Evolutionary conservation across 2,888 invertebrate genomes (phyloP).

Genomic region (Idaea aversata): DNA sequence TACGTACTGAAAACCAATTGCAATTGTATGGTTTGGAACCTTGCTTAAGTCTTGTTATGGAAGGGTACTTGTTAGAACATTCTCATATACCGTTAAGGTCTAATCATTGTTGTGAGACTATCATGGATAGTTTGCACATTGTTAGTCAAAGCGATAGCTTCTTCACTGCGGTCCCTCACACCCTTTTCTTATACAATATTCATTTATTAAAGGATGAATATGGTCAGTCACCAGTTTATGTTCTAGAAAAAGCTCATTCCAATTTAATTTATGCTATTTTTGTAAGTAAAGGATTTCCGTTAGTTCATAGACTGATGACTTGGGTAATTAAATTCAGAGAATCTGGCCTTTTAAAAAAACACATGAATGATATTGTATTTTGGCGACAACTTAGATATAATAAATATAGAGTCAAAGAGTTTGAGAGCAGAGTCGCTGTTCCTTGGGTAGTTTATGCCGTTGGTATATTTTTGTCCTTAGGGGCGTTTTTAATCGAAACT

Average conservation of each 20-base stretch:
- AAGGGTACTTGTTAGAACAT: conserved; percentile 9
- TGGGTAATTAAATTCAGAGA: background rate
- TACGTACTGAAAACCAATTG: conserved; percentile 30
- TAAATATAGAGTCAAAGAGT: background rate
- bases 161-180: conserved; percentile 40
- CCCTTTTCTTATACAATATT: conserved; percentile 39
- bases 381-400: background rate
- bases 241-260: conserved; percentile 35
- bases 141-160: conserved; percentile 37
- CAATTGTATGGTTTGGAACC: conserved; percentile 33
- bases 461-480: background rate
- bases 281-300: conserved; percentile 57
- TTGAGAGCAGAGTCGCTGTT: background rate
- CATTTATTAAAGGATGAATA: conserved; percentile 37
- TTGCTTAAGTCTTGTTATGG: conserved; percentile 45
- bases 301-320: background rate
- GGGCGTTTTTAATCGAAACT: background rate
- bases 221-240: conserved; percentile 33
- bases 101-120: background rate
- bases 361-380: background rate
- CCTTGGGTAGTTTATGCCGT: background rate
- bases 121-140: conserved; percentile 35
- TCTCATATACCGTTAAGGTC: background rate
- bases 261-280: conserved; percentile 51
- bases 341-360: background rate